These are phyloP conservation scores for Pogonophryne albipinna DNA, from an alignment of 2,797 vertebrate genomes.

Conservation along the genomic window DNA sequence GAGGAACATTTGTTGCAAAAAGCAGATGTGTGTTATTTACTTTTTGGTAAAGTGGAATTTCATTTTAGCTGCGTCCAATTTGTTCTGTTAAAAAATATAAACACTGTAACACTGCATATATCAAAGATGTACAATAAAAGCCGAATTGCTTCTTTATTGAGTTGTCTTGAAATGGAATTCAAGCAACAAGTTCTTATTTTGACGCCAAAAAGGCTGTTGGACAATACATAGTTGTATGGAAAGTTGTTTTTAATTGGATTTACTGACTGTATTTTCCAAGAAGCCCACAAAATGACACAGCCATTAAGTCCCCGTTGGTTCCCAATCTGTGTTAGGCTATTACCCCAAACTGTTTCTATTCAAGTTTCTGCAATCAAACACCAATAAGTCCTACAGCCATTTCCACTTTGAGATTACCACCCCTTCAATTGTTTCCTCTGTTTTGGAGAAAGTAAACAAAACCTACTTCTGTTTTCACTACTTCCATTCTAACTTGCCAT, in stretches of 20 bases:
- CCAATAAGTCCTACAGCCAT: constrained; percentile 13
- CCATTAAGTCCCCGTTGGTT: not conserved
- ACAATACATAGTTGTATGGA: not conserved
- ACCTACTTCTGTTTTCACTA: constrained; percentile 24
- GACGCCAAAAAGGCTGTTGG: not conserved
- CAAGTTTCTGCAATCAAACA: constrained; percentile 1
- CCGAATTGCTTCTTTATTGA: not conserved
- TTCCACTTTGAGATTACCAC: not conserved
- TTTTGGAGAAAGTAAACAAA: not conserved
- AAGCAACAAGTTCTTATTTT: constrained; percentile 4
- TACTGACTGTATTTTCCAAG: not conserved
- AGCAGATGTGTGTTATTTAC: not conserved
- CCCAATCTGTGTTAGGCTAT: not conserved
- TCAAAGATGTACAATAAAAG: not conserved
- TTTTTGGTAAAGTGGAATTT: not conserved
- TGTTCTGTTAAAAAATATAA: not conserved
- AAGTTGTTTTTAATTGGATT: not conserved
- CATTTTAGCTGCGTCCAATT: not conserved
- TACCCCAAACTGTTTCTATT: not conserved
- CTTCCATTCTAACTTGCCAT: not conserved
- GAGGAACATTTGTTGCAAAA: not conserved
- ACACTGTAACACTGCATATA: not conserved
- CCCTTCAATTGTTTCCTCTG: not conserved
- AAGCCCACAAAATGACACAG: not conserved
- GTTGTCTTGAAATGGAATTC: not conserved